Conservation (phyloP, 2,797 vertebrate genomes). For the Gambelia wislizenii region DNA sequence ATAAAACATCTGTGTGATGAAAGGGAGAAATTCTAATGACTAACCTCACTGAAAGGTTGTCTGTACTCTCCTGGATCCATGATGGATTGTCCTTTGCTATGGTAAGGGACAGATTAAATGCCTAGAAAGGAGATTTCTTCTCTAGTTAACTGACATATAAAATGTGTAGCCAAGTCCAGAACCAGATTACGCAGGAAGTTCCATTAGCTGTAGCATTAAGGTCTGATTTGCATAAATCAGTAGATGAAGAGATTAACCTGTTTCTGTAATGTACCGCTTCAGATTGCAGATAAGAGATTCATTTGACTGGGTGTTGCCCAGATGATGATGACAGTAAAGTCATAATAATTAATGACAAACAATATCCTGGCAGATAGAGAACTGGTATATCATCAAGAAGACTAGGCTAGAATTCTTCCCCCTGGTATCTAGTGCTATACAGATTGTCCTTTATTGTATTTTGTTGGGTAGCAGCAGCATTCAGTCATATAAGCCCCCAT, state of each 20-base stretch:
- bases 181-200: slow-evolving; percentile 7
- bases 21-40: background rate
- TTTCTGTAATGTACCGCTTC: background rate
- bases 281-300: background rate
- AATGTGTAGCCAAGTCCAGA: background rate
- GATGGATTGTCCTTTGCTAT: background rate
- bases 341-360: background rate
- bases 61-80: background rate
- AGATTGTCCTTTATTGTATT: background rate
- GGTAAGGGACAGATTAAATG: background rate
- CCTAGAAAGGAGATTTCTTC: background rate
- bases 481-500: too few relatives aligned
- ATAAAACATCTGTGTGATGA: background rate
- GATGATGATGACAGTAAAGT: background rate
- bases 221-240: background rate
- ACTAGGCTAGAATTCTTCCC: background rate
- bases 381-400: background rate
- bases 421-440: background rate
- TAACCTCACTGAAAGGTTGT: background rate
- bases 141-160: background rate
- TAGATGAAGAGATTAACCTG: background rate
- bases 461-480: too few relatives aligned
- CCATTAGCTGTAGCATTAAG: background rate
- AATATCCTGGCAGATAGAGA: background rate
- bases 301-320: too few relatives aligned